A percentile compares a stretch with the other conserved stretches of the same genome.
phyloP scores from a whole-genome alignment of 2,113 vertebrate species.

The Lampris megalopsis region DNA sequence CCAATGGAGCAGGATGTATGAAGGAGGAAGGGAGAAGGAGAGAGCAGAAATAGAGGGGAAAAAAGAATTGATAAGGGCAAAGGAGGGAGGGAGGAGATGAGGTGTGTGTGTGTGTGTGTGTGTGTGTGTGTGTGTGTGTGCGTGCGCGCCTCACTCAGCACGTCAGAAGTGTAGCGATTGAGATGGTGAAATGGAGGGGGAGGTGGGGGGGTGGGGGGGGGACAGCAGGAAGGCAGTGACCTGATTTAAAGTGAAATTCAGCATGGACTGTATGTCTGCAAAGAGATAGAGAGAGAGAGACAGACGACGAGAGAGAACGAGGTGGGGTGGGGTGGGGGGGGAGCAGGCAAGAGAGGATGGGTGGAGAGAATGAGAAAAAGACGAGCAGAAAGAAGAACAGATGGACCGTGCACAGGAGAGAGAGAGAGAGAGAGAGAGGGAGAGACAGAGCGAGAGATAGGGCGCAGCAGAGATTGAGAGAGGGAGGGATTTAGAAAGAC shows the following conservation, averaged over 20 bases:
- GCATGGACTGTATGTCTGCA: conserved; percentile 81
- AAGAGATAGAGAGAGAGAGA: conserved; percentile 32
- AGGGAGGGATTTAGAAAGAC: not conserved
- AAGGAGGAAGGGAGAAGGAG: conserved; percentile 51
- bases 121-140: conserved; percentile 3
- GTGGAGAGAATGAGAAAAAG: conserved; percentile 15
- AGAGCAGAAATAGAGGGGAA: conserved; percentile 45
- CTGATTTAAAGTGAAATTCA: conserved; percentile 88
- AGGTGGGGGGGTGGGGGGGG: conserved; percentile 40
- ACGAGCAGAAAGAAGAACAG: not conserved
- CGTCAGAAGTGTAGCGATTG: conserved; percentile 71
- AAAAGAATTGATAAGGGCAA: conserved; percentile 60
- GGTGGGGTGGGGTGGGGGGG: conserved; percentile 22
- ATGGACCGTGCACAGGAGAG: not conserved
- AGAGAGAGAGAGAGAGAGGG: conserved; percentile 43
- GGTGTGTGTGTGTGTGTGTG: conserved; percentile 9
- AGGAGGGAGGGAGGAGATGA: conserved; percentile 47
- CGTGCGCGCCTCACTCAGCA: conserved; percentile 8
- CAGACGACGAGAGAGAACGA: too few relatives aligned
- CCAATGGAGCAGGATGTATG: conserved; percentile 45
- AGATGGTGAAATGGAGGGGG: conserved; percentile 63
- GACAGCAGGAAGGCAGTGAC: conserved; percentile 77
- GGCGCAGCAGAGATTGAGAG: not conserved
- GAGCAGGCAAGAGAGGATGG: conserved; percentile 20
- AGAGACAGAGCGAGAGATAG: not conserved